These are phyloP conservation scores for Melanocharis versteri DNA, from an alignment of 2,113 vertebrate species.

Conservation along the genomic window DNA sequence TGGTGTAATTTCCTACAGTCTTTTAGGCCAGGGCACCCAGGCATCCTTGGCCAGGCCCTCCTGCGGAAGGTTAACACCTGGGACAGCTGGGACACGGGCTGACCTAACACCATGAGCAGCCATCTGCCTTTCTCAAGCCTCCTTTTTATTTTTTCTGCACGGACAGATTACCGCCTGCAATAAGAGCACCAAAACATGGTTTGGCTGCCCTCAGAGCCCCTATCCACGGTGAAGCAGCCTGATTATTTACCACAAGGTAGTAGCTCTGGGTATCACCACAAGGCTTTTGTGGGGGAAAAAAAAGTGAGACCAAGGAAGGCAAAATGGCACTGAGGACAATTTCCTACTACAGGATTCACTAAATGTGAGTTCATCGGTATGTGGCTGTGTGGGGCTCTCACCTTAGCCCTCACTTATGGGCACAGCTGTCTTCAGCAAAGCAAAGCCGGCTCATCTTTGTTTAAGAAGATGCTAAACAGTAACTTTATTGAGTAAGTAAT, in stretches of 20 bases:
- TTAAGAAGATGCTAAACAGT: neutral
- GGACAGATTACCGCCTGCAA: rapidly evolving
- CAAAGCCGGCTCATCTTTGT: neutral
- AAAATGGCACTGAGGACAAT: neutral
- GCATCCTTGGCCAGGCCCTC: neutral
- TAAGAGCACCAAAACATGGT: neutral
- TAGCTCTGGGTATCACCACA: neutral
- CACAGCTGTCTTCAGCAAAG: neutral
- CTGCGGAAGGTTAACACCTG: neutral
- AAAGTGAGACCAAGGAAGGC: neutral
- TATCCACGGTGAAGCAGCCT: neutral
- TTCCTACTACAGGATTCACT: neutral
- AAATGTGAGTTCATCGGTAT: neutral
- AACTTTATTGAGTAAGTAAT: neutral
- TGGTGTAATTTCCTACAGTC: neutral
- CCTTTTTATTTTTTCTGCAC: neutral
- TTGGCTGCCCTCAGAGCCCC: neutral
- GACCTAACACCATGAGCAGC: neutral
- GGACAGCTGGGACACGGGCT: neutral
- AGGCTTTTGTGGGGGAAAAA: neutral
- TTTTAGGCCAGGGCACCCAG: neutral
- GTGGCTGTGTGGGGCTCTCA: rapidly evolving
- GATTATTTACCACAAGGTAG: neutral
- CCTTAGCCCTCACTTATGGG: neutral
- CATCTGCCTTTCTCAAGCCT: neutral